These are phyloP conservation scores for Drosophila arizonae DNA, from an alignment of 1,140 invertebrate genomes.

Conservation along the genomic window DNA sequence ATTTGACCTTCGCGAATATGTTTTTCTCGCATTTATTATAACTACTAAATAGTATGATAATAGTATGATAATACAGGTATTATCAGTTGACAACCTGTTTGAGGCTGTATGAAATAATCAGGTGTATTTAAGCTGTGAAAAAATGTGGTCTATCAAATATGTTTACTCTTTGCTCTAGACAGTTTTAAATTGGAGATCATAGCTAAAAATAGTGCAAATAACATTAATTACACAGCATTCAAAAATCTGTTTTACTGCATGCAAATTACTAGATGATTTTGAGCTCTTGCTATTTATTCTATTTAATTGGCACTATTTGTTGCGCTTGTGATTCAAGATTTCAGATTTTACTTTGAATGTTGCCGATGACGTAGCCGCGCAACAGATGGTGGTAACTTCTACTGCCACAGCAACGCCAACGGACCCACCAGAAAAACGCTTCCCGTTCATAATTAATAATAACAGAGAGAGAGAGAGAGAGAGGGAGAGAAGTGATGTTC, in stretches of 20 bases:
- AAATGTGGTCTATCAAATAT: background rate
- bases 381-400: constrained; percentile 31
- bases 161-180: background rate
- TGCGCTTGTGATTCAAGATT: constrained; percentile 20
- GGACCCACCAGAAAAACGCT: constrained; percentile 23
- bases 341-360: constrained; percentile 13
- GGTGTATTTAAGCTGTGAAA: background rate
- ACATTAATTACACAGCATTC: constrained; percentile 1
- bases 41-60: background rate
- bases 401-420: constrained; percentile 42
- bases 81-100: constrained; percentile 1
- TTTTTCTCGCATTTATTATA: background rate
- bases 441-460: constrained; percentile 67
- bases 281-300: constrained; percentile 35
- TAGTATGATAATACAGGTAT: background rate
- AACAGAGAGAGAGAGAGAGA: constrained; percentile 20
- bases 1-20: background rate
- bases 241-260: background rate
- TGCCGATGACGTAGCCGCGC: constrained; percentile 22
- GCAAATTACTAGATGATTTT: constrained; percentile 44
- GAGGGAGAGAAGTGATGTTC: constrained; percentile 1
- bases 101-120: background rate
- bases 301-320: constrained; percentile 43
- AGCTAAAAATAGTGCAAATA: background rate
- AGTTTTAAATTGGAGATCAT: constrained; percentile 3